These are phyloP conservation scores for Dendrolimus punctatus DNA, from an alignment of 1,140 invertebrate genomes.

Conservation along the genomic window DNA sequence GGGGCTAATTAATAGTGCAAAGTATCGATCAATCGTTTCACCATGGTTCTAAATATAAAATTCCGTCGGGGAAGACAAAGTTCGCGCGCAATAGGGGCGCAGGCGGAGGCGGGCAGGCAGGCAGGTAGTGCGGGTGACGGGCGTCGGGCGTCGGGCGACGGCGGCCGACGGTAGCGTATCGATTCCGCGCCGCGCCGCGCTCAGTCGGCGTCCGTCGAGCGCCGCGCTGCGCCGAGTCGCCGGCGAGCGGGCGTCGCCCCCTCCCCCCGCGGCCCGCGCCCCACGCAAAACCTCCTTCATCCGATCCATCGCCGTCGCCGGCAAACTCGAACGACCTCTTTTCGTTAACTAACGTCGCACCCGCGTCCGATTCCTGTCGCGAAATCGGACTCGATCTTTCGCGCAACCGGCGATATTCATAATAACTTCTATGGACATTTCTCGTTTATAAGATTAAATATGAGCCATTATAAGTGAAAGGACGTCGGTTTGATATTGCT, in stretches of 20 bases:
- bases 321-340: slow-evolving; percentile 69
- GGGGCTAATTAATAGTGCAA: slow-evolving; percentile 65
- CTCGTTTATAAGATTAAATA: no score
- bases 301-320: slow-evolving; percentile 54
- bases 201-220: slow-evolving; percentile 67
- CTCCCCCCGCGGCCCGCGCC: slow-evolving; percentile 37
- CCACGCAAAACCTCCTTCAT: slow-evolving; percentile 27
- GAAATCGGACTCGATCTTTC: slow-evolving; percentile 51
- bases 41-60: slow-evolving; percentile 71
- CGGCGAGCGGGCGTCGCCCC: slow-evolving; percentile 57
- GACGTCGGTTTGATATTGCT: slow-evolving; percentile 1
- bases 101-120: slow-evolving; percentile 8
- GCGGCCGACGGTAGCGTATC: slow-evolving; percentile 50
- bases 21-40: slow-evolving; percentile 70
- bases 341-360: slow-evolving; percentile 64
- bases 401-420: slow-evolving; percentile 14
- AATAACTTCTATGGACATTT: no score
- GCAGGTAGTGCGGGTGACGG: slow-evolving; percentile 49
- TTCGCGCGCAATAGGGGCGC: slow-evolving; percentile 68
- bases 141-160: slow-evolving; percentile 26
- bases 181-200: slow-evolving; percentile 56
- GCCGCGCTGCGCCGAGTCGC: slow-evolving; percentile 62
- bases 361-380: slow-evolving; percentile 56
- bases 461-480: neutral
- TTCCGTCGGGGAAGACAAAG: slow-evolving; percentile 66